Percentiles rank a stretch among this genome's conserved stretches.
Evolutionary conservation across 2,113 vertebrate species (phyloP).

Genomic region (Gnathonemus longibarbis): DNA sequence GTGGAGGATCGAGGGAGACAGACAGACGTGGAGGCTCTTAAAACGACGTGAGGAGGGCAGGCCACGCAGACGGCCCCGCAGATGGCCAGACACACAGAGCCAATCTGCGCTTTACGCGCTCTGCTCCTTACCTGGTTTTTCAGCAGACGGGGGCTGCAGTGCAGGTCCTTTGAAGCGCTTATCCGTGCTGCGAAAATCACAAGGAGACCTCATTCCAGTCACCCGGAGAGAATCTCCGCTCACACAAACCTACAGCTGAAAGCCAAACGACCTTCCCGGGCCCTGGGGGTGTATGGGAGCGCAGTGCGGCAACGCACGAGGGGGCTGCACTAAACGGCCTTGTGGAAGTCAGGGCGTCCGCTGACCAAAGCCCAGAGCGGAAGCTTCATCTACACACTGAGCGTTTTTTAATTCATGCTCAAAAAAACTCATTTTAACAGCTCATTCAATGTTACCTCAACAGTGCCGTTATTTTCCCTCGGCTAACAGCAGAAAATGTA

Average conservation of each 20-base stretch:
- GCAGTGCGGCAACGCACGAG: background rate
- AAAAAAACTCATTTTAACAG: background rate
- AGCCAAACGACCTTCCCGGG: background rate
- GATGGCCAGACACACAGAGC: background rate
- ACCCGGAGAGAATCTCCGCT: background rate
- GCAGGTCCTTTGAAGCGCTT: conserved; percentile 68
- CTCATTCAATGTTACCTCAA: background rate
- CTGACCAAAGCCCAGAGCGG: background rate
- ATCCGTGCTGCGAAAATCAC: conserved; percentile 60
- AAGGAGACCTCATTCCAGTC: background rate
- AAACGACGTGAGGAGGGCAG: conserved; percentile 21
- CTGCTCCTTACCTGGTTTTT: conserved; percentile 62
- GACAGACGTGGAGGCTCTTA: conserved; percentile 12
- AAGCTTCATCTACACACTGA: background rate
- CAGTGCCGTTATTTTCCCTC: background rate
- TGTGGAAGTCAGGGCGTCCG: background rate
- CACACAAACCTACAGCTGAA: background rate
- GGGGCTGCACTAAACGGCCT: background rate
- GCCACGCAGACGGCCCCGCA: too few relatives aligned
- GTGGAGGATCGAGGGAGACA: conserved; percentile 22
- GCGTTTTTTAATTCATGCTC: background rate
- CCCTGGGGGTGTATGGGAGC: background rate
- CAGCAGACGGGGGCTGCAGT: conserved; percentile 65
- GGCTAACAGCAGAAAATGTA: background rate
- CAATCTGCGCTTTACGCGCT: background rate